Evolutionary conservation across 2,797 vertebrate genomes (phyloP), one percentile per base, ranked within the genome.

Genomic region (Scarus forsteni): DNA sequence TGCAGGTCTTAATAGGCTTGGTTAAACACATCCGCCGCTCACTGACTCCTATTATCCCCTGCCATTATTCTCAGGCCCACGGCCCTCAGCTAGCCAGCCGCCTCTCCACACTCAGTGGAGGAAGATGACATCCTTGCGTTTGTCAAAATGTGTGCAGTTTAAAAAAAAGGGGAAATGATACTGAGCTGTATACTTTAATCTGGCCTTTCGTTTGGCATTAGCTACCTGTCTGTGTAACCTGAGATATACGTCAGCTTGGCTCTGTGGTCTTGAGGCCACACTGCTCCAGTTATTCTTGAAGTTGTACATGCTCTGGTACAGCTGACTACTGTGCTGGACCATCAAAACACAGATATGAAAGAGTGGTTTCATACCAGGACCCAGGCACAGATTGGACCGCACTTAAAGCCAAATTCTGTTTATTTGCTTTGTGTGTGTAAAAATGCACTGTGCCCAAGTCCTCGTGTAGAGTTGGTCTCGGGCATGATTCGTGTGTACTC

Each of bases 11-110:
- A 92, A 92, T 91, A 89, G 86, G 90, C 91, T 92, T 89, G 87
- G 88, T 92, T 92, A 92, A 93, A 91, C 89, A 90, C 86, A 88
- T 86, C 88, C 80, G 76, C 88, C 76, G 81, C 86, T 87, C 90
- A 92, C 87, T 79, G 89, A 93, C 84, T 90, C 88, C 83, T 73
- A 86, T 92, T 90, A 92, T 90, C 85, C 86, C 35, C 59, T 60
- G 66, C 79, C 62, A 75, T 83, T 79, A 79, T 83, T 82, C 78
- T 76, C 68, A 53, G 69, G 67, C 68, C 81, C n/a, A 8, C 12
- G 19, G 66, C 63, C 64, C 70, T 75, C 44, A 0, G 49, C 68
- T 61, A 65, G 78, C 77, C 7, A 27, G 56, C 48, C n/a, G 63
- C 57, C 76, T 69, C 66, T 70, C 77, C 59, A 62, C 78, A 73